A percentile compares a stretch with the other conserved stretches of the same genome.
Evolutionary conservation across 2,113 vertebrate species (phyloP).

Genomic region (Bufo bufo): DNA sequence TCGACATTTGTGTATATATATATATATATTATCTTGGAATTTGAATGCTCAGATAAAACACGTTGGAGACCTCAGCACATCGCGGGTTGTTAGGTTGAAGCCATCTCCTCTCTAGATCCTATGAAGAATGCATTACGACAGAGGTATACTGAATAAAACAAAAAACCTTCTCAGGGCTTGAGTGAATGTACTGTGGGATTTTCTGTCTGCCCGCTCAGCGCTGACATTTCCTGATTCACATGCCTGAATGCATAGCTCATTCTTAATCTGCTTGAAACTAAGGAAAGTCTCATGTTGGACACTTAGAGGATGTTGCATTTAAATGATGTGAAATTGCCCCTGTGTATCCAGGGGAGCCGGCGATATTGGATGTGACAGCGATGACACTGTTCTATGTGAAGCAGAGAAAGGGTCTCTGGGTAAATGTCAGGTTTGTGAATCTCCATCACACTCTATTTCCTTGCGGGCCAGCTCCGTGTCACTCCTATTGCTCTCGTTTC

Average conservation of each 20-base stretch:
- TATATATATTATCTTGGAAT: neutral
- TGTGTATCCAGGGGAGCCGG: accelerated
- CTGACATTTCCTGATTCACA: constrained; percentile 41
- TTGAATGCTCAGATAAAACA: neutral
- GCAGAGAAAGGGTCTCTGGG: constrained; percentile 47
- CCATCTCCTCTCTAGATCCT: neutral
- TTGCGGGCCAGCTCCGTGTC: neutral
- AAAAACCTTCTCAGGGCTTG: neutral
- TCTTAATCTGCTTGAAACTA: constrained; percentile 54
- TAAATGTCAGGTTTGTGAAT: constrained; percentile 29
- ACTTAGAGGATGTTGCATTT: constrained; percentile 49
- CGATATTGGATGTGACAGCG: constrained; percentile 29
- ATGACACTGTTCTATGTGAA: neutral
- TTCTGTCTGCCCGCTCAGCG: constrained; percentile 56
- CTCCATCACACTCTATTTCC: neutral
- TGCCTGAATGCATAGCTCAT: constrained; percentile 54
- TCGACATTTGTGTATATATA: no score
- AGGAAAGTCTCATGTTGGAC: constrained; percentile 43
- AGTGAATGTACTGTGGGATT: constrained; percentile 56
- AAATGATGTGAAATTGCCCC: constrained; percentile 35
- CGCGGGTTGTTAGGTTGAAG: neutral
- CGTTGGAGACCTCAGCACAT: neutral
- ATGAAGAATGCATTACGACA: neutral
- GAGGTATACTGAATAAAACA: constrained; percentile 1
- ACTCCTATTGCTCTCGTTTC: constrained; percentile 35